phyloP scores from a whole-genome alignment of 53 echinoderm and acorn worm genomes.

The Actinopyga echinites region DNA sequence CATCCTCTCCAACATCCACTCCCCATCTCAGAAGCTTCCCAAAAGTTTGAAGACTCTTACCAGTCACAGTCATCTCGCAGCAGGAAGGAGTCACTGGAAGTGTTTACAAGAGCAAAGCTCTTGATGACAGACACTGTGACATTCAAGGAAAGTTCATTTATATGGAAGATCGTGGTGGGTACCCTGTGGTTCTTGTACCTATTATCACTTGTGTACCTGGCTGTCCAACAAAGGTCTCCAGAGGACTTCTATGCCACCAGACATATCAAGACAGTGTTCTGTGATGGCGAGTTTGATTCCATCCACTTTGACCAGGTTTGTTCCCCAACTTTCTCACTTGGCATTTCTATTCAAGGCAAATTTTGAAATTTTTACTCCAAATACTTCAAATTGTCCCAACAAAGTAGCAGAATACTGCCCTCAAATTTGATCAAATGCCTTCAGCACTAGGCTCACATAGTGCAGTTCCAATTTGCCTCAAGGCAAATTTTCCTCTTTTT shows the following conservation, averaged over 20 bases:
- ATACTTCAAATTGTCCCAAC: too few species aligned
- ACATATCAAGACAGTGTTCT: not conserved
- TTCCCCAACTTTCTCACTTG: too few species aligned
- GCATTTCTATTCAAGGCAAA: too few species aligned
- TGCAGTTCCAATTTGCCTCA: too few species aligned
- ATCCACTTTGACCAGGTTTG: too few species aligned
- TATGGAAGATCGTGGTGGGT: not conserved
- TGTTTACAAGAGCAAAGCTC: not conserved
- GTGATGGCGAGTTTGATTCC: not conserved
- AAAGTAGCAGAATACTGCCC: too few species aligned
- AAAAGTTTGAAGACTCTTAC: conserved; percentile 11
- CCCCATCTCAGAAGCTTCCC: conserved; percentile 11
- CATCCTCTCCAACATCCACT: not conserved
- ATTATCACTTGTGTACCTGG: not conserved
- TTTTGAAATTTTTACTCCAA: too few species aligned
- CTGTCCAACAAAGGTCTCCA: not conserved
- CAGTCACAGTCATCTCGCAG: conserved; percentile 6
- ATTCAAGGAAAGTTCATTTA: not conserved
- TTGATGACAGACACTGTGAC: not conserved
- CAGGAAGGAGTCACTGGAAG: not conserved
- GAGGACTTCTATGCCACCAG: conserved; percentile 3
- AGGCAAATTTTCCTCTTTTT: too few species aligned
- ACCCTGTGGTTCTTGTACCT: not conserved
- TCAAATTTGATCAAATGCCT: too few species aligned
- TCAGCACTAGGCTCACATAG: too few species aligned